Base-by-base conservation (phyloP, 2,113 vertebrate species). In the Sakesphorus luctuosus region DNA sequence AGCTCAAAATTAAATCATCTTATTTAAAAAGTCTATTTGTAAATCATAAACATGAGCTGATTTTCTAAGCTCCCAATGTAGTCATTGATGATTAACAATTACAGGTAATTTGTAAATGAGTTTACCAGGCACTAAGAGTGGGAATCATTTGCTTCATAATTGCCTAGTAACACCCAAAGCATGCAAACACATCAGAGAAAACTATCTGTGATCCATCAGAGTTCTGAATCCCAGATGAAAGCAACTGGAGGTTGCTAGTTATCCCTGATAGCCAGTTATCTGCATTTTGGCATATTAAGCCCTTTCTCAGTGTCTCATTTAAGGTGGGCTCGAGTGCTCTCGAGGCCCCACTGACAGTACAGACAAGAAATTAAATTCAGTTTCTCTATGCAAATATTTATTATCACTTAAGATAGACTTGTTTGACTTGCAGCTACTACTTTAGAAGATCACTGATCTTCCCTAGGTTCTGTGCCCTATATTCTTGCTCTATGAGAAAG, bases 21-120 rank as follows among this genome's bases (percentile, higher is more conserved):
- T 58, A 7, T 49, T 84, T 91, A 44, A 44, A 56, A 59, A 52
- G 8, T 50, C 8, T 38, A 11, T 47, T 56, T 73, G 9, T 29
- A 36, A 12, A 17, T 73, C 43, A 29, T 29, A 31, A 2, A 18
- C 2, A 1, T 29, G 10, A 73, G 9, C 6, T 72, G 7, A 0
- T 52, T 83, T 89, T 73, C 53, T 79, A 56, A 55, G 33, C 14
- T 76, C 18, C 15, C 23, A 25, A 13, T 3, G 3, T 29, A 63
- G 49, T 47, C 11, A 66, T 2, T 36, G 31, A 12, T 44, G 20
- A 86, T 52, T 68, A 65, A 3, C 8, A 11, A 20, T 50, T 72
- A 38, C 15, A 33, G 7, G 12, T 25, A 68, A 43, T 5, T 66
- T 11, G 3, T 25, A 46, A 26, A 77, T n/a, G 7, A 71, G 17